Evolutionary conservation across 2,113 vertebrate genomes (phyloP).

Genomic region (Toxostoma redivivum): DNA sequence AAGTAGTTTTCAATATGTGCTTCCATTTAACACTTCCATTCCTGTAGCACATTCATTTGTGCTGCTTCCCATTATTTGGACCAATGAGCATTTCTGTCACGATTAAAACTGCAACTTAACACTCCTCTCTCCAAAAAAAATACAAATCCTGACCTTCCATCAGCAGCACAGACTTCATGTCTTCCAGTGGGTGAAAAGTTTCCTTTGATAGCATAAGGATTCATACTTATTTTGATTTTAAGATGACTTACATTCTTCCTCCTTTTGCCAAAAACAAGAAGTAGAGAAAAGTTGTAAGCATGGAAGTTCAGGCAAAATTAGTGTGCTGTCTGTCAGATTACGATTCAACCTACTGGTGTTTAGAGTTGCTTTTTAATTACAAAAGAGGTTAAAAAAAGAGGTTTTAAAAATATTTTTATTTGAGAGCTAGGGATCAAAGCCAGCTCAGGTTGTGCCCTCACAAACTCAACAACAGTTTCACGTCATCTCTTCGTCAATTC

Average conservation of each 20-base stretch:
- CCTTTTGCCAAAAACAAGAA: background rate
- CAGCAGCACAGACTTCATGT: background rate
- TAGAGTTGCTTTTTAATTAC: background rate
- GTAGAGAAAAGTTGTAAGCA: background rate
- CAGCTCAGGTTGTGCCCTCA: background rate
- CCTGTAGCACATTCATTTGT: background rate
- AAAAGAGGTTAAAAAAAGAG: background rate
- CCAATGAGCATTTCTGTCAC: background rate
- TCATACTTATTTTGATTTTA: background rate
- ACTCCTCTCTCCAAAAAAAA: background rate
- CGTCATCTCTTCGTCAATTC: accelerated
- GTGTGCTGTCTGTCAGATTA: background rate
- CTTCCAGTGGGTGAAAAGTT: background rate
- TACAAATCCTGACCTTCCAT: background rate
- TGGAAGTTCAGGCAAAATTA: background rate
- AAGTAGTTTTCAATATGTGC: background rate
- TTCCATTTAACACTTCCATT: background rate
- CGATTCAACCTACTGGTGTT: background rate
- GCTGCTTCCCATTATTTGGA: background rate
- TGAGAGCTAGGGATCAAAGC: background rate
- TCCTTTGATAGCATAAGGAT: background rate
- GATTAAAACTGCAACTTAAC: background rate
- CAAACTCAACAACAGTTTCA: background rate
- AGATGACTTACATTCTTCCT: background rate
- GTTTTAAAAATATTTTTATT: background rate